Conservation (phyloP, 2,888 invertebrate genomes). For the Troilus luridus region DNA sequence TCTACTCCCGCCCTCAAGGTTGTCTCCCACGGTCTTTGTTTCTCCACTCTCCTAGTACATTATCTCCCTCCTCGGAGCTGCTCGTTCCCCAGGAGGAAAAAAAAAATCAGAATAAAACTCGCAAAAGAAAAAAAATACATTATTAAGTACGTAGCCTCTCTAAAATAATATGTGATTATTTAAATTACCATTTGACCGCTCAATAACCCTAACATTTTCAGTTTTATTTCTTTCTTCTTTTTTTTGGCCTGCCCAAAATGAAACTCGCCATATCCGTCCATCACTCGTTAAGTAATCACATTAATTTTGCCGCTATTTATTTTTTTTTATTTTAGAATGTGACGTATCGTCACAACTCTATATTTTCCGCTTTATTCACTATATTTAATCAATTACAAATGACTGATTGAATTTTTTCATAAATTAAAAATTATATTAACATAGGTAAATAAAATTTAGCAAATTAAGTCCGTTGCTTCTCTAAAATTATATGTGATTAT, state of each 20-base stretch:
- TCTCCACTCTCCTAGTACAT: slow-evolving; percentile 36
- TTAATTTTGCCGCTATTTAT: background rate
- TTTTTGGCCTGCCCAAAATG: background rate
- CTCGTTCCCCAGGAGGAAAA: background rate
- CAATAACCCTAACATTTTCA: background rate
- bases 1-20: slow-evolving; percentile 53
- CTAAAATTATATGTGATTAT: slow-evolving; percentile 43
- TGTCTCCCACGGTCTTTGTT: slow-evolving; percentile 53
- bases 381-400: too few species aligned
- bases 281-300: slow-evolving; percentile 9
- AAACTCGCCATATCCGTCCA: background rate
- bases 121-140: background rate
- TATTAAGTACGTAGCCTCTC: background rate
- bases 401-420: too few species aligned
- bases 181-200: slow-evolving; percentile 5
- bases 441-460: too few species aligned
- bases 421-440: too few species aligned
- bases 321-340: background rate
- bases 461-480: background rate
- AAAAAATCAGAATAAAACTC: background rate
- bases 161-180: slow-evolving; percentile 43
- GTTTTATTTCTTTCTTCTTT: background rate
- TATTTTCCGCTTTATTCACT: too few species aligned
- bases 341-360: too few species aligned
- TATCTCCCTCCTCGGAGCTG: slow-evolving; percentile 35